Percentiles rank a stretch among this genome's conserved stretches.
phyloP scores from a whole-genome alignment of 2,888 invertebrate genomes.

The Leptura quadrifasciata region DNA sequence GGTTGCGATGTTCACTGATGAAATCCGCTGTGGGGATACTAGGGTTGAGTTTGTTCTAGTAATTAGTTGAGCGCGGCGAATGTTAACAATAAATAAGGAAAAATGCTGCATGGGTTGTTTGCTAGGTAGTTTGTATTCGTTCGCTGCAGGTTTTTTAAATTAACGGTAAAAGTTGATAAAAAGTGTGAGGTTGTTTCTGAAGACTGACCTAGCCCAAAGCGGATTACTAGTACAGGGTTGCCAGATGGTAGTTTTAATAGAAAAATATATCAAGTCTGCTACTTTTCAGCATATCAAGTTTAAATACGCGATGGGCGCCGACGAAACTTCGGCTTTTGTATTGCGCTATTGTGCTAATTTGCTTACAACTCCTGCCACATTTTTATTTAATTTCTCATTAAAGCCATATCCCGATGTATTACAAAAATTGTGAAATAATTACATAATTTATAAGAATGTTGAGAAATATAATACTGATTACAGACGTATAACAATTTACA shows the following conservation, averaged over 20 bases:
- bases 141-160: background rate
- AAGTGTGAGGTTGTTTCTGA: background rate
- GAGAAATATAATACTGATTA: too few relatives aligned
- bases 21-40: constrained; percentile 50
- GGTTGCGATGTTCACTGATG: constrained; percentile 57
- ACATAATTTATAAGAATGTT: too few relatives aligned
- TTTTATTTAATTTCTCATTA: too few relatives aligned
- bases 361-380: too few relatives aligned
- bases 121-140: background rate
- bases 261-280: too few relatives aligned
- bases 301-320: too few relatives aligned
- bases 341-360: too few relatives aligned
- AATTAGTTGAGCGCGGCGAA: constrained; percentile 16
- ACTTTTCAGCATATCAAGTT: too few relatives aligned
- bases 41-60: constrained; percentile 55
- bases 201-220: background rate
- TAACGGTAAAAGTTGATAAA: background rate
- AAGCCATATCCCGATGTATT: too few relatives aligned
- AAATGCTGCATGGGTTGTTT: background rate
- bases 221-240: background rate
- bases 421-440: too few relatives aligned
- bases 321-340: too few relatives aligned
- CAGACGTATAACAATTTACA: too few relatives aligned
- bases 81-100: constrained; percentile 2
- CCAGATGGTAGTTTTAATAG: background rate